Percentiles rank a stretch among this genome's conserved stretches.
These are phyloP conservation scores for Branchinecta sandiegonensis DNA, from an alignment of 2,888 invertebrate species.

Conservation along the genomic window DNA sequence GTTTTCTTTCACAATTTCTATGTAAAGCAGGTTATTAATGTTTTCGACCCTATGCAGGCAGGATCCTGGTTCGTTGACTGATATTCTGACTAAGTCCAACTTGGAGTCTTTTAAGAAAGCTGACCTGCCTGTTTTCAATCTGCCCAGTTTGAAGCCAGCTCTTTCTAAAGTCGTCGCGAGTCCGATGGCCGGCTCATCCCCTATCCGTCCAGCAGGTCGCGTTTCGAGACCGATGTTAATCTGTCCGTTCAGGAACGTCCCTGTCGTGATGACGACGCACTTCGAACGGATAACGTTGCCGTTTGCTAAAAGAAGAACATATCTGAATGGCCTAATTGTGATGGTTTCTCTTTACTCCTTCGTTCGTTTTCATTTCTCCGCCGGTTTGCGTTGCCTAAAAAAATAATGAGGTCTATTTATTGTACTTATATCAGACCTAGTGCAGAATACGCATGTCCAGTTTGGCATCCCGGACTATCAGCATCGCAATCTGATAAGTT, in stretches of 20 bases:
- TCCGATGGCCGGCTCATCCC: conserved; percentile 59
- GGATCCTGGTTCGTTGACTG: no score
- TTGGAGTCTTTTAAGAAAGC: conserved; percentile 20
- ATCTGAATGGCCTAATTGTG: conserved; percentile 1
- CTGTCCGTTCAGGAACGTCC: conserved; percentile 70
- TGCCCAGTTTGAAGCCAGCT: conserved; percentile 55
- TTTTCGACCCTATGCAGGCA: neutral
- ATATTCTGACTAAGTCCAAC: no score
- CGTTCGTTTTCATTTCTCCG: no score
- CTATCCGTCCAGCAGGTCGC: conserved; percentile 63
- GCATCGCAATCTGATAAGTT: no score
- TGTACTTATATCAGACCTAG: no score
- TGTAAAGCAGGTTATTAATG: neutral
- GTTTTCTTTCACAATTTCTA: neutral
- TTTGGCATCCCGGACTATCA: no score
- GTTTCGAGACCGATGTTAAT: conserved; percentile 64
- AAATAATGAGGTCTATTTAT: no score
- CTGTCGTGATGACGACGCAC: conserved; percentile 66
- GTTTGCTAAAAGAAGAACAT: conserved; percentile 37
- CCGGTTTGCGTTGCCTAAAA: no score
- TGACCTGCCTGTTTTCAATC: conserved; percentile 59
- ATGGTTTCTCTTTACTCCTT: no score
- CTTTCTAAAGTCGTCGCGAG: conserved; percentile 55
- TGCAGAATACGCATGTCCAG: no score
- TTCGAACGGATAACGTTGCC: conserved; percentile 45